Evolutionary conservation across 2,888 invertebrate species (phyloP).

Genomic region (Eupithecia vulgata): DNA sequence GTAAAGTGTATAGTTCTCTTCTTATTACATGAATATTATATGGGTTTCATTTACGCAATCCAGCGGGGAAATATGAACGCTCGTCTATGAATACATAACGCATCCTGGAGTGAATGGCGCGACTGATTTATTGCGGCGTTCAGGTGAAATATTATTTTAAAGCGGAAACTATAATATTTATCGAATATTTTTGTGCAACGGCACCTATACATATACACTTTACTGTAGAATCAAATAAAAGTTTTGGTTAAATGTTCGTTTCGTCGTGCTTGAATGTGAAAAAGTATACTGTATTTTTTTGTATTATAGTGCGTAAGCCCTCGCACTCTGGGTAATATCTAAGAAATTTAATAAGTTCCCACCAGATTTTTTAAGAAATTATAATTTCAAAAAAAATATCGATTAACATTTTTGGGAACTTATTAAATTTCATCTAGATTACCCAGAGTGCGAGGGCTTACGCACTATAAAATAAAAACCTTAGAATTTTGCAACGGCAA

Average conservation of each 20-base stretch:
- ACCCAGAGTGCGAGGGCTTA: too few relatives aligned
- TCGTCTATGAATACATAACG: slow-evolving; percentile 31
- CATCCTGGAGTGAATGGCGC: slow-evolving; percentile 21
- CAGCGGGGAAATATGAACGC: slow-evolving; percentile 20
- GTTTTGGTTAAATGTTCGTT: neutral
- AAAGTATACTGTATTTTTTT: too few relatives aligned
- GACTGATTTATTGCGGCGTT: slow-evolving; percentile 20
- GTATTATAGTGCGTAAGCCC: too few relatives aligned
- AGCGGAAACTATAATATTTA: slow-evolving; percentile 1
- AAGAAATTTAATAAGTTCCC: too few relatives aligned
- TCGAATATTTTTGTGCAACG: neutral
- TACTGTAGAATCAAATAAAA: neutral
- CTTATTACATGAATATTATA: slow-evolving; percentile 15
- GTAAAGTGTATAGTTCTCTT: neutral
- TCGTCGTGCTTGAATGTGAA: too few relatives aligned
- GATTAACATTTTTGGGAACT: too few relatives aligned
- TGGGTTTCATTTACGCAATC: slow-evolving; percentile 3
- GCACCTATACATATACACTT: neutral
- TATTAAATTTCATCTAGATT: too few relatives aligned
- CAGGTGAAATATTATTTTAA: slow-evolving; percentile 18
- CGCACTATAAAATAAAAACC: too few relatives aligned
- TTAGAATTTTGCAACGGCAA: too few relatives aligned
- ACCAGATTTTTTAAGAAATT: too few relatives aligned
- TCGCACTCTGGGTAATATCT: too few relatives aligned
- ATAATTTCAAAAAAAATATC: too few relatives aligned